Evolutionary conservation across 2,888 invertebrate genomes (phyloP).

Genomic region (Polydrusus pterygomalis): DNA sequence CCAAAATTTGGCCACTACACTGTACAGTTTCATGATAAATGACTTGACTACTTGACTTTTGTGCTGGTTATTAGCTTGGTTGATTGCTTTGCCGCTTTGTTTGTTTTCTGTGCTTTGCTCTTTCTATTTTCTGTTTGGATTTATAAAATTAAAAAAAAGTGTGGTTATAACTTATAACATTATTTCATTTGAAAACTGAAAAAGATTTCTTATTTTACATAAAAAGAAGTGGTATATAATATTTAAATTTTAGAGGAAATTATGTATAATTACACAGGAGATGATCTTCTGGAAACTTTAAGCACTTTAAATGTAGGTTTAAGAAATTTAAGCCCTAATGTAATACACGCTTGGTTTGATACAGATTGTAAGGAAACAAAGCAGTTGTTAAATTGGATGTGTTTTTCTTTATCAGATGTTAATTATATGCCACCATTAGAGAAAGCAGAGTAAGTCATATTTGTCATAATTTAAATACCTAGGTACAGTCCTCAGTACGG

Average conservation of each 20-base stretch:
- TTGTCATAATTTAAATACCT: neutral
- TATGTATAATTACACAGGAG: conserved; percentile 55
- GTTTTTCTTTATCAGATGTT: conserved; percentile 59
- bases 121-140: too few species aligned
- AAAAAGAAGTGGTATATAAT: neutral
- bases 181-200: neutral
- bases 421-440: conserved; percentile 63
- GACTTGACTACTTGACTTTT: too few species aligned
- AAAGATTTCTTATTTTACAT: neutral
- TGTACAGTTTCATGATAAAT: too few species aligned
- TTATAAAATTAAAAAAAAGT: neutral
- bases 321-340: conserved; percentile 60
- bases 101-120: too few species aligned
- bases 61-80: too few species aligned
- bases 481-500: too few species aligned
- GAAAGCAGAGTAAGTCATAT: conserved; percentile 57
- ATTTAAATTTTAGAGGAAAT: neutral
- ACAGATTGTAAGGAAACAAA: conserved; percentile 62
- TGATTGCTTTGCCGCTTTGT: too few species aligned
- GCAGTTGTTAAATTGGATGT: conserved; percentile 66
- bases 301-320: conserved; percentile 60
- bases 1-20: too few species aligned
- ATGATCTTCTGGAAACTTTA: conserved; percentile 60
- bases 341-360: conserved; percentile 67
- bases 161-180: neutral